A percentile compares a stretch with the other conserved stretches of the same genome.
These are phyloP conservation scores for Saxidomus purpurata DNA, from an alignment of 1,140 invertebrate species.

Conservation along the genomic window DNA sequence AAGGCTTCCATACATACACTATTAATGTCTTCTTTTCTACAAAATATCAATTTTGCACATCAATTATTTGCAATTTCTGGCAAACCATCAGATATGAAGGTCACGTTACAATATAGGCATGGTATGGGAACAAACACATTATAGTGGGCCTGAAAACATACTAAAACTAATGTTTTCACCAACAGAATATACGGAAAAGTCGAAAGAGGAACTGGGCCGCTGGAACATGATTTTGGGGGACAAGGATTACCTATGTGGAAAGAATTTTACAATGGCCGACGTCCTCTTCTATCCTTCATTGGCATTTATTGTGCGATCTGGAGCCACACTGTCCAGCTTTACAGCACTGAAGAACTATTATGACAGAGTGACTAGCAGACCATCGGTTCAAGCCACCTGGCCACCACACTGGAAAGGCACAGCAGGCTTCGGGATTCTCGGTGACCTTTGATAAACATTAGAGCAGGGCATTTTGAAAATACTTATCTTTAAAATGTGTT, in stretches of 20 bases:
- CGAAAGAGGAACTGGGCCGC: constrained; percentile 22
- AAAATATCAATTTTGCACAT: no score
- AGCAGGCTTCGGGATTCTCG: neutral
- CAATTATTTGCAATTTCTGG: no score
- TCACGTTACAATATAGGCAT: no score
- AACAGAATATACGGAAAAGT: neutral
- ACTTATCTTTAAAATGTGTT: no score
- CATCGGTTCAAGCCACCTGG: constrained; percentile 62
- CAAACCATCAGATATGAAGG: no score
- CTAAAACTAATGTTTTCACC: no score
- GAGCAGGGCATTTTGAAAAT: neutral
- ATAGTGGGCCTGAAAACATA: no score
- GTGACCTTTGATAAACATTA: neutral
- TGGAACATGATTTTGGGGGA: constrained; percentile 36
- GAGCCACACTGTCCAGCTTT: constrained; percentile 86
- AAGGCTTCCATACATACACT: no score
- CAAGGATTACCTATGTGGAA: constrained; percentile 51
- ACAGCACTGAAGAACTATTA: constrained; percentile 65
- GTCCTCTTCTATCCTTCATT: constrained; percentile 67
- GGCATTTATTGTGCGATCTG: constrained; percentile 87
- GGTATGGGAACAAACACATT: no score
- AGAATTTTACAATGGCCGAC: constrained; percentile 72
- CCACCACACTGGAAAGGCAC: constrained; percentile 74
- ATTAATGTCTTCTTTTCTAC: no score
- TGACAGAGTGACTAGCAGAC: constrained; percentile 47